Evolutionary conservation across 2,797 vertebrate species (phyloP).

Genomic region (Propithecus deckenii): DNA sequence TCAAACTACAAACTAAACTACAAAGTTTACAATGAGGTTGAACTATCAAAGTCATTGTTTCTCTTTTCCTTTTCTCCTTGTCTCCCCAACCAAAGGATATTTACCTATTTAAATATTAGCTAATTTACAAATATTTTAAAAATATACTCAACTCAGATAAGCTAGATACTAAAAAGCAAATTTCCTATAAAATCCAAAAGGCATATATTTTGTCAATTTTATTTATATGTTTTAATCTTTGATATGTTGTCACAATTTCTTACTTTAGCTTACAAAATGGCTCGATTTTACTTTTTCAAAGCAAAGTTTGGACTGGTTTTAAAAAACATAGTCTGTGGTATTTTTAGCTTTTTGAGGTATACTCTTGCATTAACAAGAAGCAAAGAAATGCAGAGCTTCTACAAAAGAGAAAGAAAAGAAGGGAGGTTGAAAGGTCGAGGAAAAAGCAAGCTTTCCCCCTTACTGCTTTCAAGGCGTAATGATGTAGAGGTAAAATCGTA

Average conservation of each 20-base stretch:
- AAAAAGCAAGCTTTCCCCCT: neutral
- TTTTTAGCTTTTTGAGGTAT: neutral
- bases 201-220: neutral
- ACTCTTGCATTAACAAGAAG: neutral
- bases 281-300: neutral
- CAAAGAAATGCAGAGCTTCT: neutral
- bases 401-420: neutral
- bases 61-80: neutral
- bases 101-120: neutral
- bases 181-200: neutral
- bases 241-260: neutral
- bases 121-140: conserved; percentile 6
- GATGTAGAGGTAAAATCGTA: neutral
- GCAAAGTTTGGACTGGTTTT: neutral
- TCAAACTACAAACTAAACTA: neutral
- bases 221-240: neutral
- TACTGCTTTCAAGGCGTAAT: neutral
- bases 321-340: neutral
- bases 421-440: neutral
- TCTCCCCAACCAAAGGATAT: neutral
- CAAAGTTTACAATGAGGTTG: neutral
- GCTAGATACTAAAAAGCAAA: neutral
- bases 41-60: neutral
- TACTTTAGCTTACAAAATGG: neutral
- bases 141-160: neutral